phyloP scores from a whole-genome alignment of 1,140 invertebrate genomes.

The Lordiphosa mommai region DNA sequence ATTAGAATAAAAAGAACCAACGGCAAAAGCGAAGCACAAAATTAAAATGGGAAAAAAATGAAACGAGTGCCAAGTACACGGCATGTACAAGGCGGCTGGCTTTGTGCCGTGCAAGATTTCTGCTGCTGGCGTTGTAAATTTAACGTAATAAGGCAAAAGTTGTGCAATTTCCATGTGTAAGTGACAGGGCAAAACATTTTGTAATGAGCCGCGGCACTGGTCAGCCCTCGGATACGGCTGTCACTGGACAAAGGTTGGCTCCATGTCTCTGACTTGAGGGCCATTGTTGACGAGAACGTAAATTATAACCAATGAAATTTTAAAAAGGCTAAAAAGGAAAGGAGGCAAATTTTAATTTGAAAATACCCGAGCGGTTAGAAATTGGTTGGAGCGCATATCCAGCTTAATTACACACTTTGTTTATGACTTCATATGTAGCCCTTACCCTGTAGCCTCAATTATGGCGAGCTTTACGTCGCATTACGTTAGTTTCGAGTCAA shows the following conservation, averaged over 20 bases:
- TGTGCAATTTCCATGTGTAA: constrained; percentile 78
- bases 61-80: constrained; percentile 19
- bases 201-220: constrained; percentile 55
- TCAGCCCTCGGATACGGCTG: constrained; percentile 17
- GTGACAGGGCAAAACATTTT: constrained; percentile 64
- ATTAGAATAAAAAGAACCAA: constrained; percentile 72
- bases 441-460: constrained; percentile 52
- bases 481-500: constrained; percentile 64
- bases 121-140: constrained; percentile 31
- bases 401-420: constrained; percentile 63
- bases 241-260: constrained; percentile 50
- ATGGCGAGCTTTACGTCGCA: constrained; percentile 63
- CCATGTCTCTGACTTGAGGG: constrained; percentile 33
- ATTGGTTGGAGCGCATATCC: constrained; percentile 23
- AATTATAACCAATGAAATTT: constrained; percentile 64
- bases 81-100: constrained; percentile 8
- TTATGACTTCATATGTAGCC: constrained; percentile 75
- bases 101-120: constrained; percentile 20
- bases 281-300: constrained; percentile 17
- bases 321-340: constrained; percentile 33
- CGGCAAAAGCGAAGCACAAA: constrained; percentile 38
- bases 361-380: constrained; percentile 20
- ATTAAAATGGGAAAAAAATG: constrained; percentile 56
- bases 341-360: constrained; percentile 17
- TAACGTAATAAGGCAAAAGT: constrained; percentile 71